A percentile compares a stretch with the other conserved stretches of the same genome.
Conservation (phyloP, 2,113 vertebrate genomes). For the Thomomys bottae region DNA sequence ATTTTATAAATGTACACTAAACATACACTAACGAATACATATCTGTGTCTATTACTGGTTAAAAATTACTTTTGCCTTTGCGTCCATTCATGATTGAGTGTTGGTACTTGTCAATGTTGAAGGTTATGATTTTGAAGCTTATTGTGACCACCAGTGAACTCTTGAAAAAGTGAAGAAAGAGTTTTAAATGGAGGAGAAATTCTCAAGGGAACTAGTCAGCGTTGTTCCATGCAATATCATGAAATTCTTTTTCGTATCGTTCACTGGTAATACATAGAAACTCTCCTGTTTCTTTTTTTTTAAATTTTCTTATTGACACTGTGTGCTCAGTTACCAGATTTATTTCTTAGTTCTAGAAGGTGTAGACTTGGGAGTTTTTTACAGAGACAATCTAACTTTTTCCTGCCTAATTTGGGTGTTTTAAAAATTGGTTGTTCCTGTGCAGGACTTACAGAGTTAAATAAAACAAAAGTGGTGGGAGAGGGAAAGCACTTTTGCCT, state of each 20-base stretch:
- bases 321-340: neutral
- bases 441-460: neutral
- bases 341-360: neutral
- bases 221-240: neutral
- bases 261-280: neutral
- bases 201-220: neutral
- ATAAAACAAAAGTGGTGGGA: neutral
- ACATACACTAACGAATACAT: no score
- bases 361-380: no score
- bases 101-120: neutral
- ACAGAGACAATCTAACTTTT: neutral
- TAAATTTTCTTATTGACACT: neutral
- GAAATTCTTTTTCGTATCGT: neutral
- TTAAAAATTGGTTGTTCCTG: neutral
- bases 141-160: neutral
- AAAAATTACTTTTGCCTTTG: neutral
- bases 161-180: neutral
- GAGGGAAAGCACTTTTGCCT: neutral
- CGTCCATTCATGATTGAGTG: neutral
- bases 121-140: neutral
- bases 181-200: neutral
- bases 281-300: neutral
- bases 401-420: neutral
- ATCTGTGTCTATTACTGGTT: rapidly evolving
- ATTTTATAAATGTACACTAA: neutral